A percentile compares a stretch with the other conserved stretches of the same genome.
Evolutionary conservation across 2,113 vertebrate species (phyloP).

Genomic region (Corythornis madagascariensis): DNA sequence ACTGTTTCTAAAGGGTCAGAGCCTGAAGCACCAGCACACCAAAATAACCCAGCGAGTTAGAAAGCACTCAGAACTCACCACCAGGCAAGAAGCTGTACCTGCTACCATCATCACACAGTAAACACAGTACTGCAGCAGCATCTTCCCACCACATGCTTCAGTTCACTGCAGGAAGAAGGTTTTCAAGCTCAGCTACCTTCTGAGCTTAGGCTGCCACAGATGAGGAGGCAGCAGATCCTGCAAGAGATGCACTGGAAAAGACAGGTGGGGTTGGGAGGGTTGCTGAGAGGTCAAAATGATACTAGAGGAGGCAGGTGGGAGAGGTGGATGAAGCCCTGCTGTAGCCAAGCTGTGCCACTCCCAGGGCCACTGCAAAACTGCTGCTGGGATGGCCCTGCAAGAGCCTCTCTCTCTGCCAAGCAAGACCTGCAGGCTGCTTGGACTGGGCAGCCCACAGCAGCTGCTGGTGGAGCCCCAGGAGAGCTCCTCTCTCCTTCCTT

Average conservation of each 20-base stretch:
- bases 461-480: not conserved
- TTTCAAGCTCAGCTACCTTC: not conserved
- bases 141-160: not conserved
- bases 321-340: not conserved
- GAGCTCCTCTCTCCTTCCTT: not conserved
- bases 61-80: not conserved
- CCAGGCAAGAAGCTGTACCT: not conserved
- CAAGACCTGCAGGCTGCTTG: not conserved
- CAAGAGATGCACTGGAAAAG: not conserved
- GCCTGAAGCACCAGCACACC: accelerated
- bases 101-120: not conserved
- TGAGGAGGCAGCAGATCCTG: not conserved
- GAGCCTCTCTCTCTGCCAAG: not conserved
- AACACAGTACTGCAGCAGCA: accelerated
- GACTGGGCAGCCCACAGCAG: not conserved
- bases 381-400: not conserved
- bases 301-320: not conserved
- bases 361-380: not conserved
- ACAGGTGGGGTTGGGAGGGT: not conserved
- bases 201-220: not conserved
- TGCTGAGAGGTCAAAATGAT: not conserved
- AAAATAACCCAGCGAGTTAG: accelerated
- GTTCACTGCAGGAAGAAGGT: not conserved
- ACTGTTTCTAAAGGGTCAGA: not conserved
- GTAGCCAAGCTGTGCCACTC: not conserved